These are phyloP conservation scores for Tachysurus vachellii DNA, from an alignment of 2,113 vertebrate species.

Conservation along the genomic window DNA sequence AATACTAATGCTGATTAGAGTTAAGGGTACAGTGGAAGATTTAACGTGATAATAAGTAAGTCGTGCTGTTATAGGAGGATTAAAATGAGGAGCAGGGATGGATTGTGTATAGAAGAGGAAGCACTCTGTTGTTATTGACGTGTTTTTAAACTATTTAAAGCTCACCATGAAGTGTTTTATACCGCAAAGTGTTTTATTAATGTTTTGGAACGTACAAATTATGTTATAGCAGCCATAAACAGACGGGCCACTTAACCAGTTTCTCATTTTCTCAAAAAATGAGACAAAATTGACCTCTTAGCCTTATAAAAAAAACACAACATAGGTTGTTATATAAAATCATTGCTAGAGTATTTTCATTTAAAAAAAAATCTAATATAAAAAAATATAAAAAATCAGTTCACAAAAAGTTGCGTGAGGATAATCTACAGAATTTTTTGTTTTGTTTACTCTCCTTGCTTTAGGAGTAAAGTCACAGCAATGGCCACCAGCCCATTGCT, in stretches of 20 bases:
- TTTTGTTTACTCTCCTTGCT: background rate
- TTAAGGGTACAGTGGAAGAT: no score
- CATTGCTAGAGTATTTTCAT: no score
- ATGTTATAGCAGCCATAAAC: background rate
- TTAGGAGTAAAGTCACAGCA: constrained; percentile 78
- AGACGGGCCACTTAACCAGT: background rate
- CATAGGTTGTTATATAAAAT: no score
- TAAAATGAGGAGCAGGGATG: background rate
- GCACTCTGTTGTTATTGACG: background rate
- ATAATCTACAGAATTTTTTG: background rate
- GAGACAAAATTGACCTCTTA: no score
- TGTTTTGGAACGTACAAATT: background rate
- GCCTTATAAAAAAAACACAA: no score
- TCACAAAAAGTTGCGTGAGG: background rate
- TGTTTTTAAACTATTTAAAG: background rate
- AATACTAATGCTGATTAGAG: background rate
- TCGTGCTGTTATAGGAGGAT: background rate
- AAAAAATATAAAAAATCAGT: background rate
- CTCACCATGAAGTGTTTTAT: background rate
- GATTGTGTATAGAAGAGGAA: background rate
- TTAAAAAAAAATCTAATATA: no score
- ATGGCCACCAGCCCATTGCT: constrained; percentile 85
- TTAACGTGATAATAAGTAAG: background rate
- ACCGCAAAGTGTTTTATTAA: background rate
- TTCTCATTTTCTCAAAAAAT: background rate